Evolutionary conservation across 2,888 invertebrate species (phyloP).

Genomic region (Luperina nickerlii): DNA sequence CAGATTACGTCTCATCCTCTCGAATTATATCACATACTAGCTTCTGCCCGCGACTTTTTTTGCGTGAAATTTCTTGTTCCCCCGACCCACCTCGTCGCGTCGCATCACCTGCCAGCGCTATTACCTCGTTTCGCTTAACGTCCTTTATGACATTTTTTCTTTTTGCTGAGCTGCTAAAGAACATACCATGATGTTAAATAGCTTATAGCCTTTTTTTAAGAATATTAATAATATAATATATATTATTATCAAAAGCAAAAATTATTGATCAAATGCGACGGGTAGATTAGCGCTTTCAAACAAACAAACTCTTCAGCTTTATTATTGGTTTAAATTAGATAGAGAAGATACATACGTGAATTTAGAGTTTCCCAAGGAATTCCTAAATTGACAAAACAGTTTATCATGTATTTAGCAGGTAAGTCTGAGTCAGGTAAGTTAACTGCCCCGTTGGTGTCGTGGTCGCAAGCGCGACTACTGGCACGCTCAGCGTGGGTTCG

Average conservation of each 20-base stretch:
- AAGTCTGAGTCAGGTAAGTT: background rate
- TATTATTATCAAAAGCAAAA: no score
- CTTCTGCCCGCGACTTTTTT: background rate
- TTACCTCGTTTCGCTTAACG: background rate
- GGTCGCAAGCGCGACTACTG: no score
- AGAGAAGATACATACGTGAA: no score
- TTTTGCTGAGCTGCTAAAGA: background rate
- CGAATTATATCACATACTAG: background rate
- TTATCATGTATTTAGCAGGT: background rate
- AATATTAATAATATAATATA: no score
- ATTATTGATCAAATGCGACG: no score
- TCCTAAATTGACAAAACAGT: background rate
- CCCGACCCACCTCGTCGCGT: background rate
- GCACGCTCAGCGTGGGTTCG: no score
- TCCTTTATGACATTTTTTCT: background rate
- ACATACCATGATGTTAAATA: no score
- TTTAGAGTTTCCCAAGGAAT: background rate
- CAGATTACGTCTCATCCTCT: conserved; percentile 1
- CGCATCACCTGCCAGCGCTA: background rate
- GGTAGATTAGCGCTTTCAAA: no score
- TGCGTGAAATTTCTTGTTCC: background rate
- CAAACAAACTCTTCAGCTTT: no score
- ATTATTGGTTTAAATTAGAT: no score
- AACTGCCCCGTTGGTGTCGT: no score
- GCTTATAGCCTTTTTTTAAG: no score